These are phyloP conservation scores for Phengaris arion DNA, from an alignment of 2,888 invertebrate genomes.

Conservation along the genomic window DNA sequence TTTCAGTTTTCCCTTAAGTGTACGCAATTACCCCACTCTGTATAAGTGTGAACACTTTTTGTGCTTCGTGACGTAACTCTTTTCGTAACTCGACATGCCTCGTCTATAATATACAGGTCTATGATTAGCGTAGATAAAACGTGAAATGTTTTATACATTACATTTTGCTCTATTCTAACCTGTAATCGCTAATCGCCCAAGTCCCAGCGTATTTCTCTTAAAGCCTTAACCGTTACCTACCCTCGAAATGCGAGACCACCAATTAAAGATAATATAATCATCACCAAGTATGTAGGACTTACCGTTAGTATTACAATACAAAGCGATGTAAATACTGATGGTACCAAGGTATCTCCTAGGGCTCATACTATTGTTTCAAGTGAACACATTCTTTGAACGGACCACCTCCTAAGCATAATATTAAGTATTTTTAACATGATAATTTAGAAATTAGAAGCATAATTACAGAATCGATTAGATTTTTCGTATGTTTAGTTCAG, in stretches of 20 bases:
- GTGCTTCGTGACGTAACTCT: too few species aligned
- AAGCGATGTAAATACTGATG: not conserved
- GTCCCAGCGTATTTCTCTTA: not conserved
- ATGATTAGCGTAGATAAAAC: too few species aligned
- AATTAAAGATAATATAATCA: conserved; percentile 10
- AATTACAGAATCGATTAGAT: too few species aligned
- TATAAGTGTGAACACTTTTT: too few species aligned
- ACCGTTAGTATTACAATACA: conserved; percentile 16
- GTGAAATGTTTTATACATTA: not conserved
- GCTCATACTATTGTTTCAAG: not conserved
- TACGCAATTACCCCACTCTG: too few species aligned
- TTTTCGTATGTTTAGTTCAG: too few species aligned
- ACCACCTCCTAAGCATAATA: not conserved
- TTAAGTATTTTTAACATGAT: not conserved
- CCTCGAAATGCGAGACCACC: not conserved
- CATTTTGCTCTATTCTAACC: not conserved
- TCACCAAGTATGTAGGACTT: conserved; percentile 21
- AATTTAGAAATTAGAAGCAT: too few species aligned
- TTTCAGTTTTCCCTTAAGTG: too few species aligned
- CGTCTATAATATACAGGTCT: too few species aligned
- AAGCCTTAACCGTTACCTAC: not conserved
- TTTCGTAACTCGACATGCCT: too few species aligned
- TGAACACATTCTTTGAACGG: not conserved
- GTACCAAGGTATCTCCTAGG: not conserved
- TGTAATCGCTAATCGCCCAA: not conserved